Evolutionary conservation across 2,888 invertebrate species (phyloP), one percentile per base, ranked within the genome.

Genomic region (Stegana nigrithorax): DNA sequence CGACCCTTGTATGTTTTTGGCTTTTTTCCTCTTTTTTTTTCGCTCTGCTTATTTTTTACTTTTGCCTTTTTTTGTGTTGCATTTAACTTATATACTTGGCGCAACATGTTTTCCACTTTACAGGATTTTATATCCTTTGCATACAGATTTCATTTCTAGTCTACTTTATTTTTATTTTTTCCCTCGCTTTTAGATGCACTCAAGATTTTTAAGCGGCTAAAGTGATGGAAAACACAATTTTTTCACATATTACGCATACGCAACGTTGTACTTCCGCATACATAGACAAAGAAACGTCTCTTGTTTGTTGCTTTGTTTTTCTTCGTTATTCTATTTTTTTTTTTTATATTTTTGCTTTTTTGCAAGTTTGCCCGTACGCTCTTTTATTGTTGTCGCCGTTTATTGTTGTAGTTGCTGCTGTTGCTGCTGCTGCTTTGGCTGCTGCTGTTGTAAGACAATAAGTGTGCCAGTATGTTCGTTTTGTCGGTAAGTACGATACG

Each of bases 221-320:
- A 75, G 79, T 75, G 75, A 77, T 75, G 79, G 73, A 77, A 78
- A 75, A 75, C 72, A 77, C 75, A 75, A 75, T 75, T 75, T 71
- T 75, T 71, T 57, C 57, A 42, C 60, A 39, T 21, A 42, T 53
- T 53, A 44, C 27, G 44, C 51, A 23, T 21, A 45, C 59, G 57
- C 44, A 17, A 26, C 4, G 51, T 55, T 36, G 32, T 55, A 55
- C 53, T 32, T 55, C 23, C 53, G 53, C 51, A 51, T 51, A 4
- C 6, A 21, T 23, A 17, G 44, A 61, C 17, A 29, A 42, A 63
- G 58, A 56, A 61, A 68, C 72, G 67, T 76, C 76, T 78, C 79
- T 75, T 71, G 69, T 74, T 75, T 73, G 66, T 67, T 71, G 47
- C 25, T 25, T 67, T 64, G 50, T 39, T 61, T 58, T 45, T 6